Base-by-base conservation (phyloP, 2,113 vertebrate genomes). In the Siniperca knerii region DNA sequence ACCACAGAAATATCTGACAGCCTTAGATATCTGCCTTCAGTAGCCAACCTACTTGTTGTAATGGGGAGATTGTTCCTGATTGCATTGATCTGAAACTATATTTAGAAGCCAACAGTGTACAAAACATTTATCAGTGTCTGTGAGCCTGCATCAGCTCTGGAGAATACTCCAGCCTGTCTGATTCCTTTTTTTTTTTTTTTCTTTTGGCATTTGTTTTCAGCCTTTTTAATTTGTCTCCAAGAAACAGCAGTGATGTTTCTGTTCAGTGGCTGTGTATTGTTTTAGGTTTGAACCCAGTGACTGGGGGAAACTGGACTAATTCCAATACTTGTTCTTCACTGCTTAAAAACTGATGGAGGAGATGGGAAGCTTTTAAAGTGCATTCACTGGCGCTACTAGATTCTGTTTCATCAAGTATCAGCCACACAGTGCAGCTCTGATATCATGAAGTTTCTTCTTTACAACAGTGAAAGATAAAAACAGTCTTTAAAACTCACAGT, bases 11-110 rank as follows among this genome's bases (percentile, higher is more conserved):
- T 62, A 87, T 90, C 85, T 25, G 88, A 79, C 83, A 54, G 72
- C 73, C 77, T 87, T 54, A 76, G 82, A 90, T 85, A 75, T 91
- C 83, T 85, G 48, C 75, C 79, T 75, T 67, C 82, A 60, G 66
- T 35, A 0, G 77, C 61, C 48, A 72, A 82, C 64, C 82, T 33
- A 71, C 84, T 89, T 9, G 61, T 79, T 68, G 73, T 81, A 86
- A 87, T 57, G 77, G 79, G 57, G 29, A 84, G 86, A 89, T 90
- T 68, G 78, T 85, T 93, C 37, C 86, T 77, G 81, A 84, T 89
- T 85, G 82, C 88, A 93, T 92, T 89, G 90, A 94, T 94, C 88
- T 74, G 75, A 79, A 58, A 82, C 91, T 94, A 93, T 90, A 85
- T 93, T 92, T 92, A 91, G 93, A 77, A 80, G 37, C 84, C 71